These are phyloP conservation scores for Apoda limacodes DNA, from an alignment of 2,888 invertebrate genomes.

Conservation along the genomic window DNA sequence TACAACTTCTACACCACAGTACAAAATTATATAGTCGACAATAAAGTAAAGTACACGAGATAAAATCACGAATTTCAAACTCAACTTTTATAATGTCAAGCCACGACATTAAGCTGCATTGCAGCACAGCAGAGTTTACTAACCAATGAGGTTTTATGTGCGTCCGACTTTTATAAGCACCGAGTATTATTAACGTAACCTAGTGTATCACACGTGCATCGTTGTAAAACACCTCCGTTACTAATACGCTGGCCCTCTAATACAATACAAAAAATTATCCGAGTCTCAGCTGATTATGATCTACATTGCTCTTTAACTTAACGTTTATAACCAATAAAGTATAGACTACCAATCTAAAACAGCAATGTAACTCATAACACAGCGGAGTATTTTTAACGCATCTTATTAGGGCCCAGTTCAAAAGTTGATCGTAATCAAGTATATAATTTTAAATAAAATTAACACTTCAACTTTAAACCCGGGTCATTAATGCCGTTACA, in stretches of 20 bases:
- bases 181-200: slow-evolving; percentile 11
- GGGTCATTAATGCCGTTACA: slow-evolving; percentile 66
- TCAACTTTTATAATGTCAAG: slow-evolving; percentile 41
- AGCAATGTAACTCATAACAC: slow-evolving; percentile 38
- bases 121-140: slow-evolving; percentile 33
- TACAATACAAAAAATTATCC: too few species aligned
- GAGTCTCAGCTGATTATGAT: too few species aligned
- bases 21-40: too few species aligned
- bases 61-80: slow-evolving; percentile 33
- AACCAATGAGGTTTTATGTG: slow-evolving; percentile 25
- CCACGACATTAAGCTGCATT: slow-evolving; percentile 37
- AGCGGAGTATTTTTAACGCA: too few species aligned
- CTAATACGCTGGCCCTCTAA: too few species aligned
- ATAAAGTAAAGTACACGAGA: slow-evolving; percentile 31
- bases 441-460: slow-evolving; percentile 70
- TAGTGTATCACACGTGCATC: too few species aligned
- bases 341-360: slow-evolving; percentile 29
- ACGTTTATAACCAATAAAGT: too few species aligned
- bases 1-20: too few species aligned
- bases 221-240: too few species aligned
- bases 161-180: slow-evolving; percentile 33
- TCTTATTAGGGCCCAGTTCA: slow-evolving; percentile 62
- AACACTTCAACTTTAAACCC: slow-evolving; percentile 69
- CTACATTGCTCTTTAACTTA: too few species aligned
- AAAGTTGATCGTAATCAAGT: slow-evolving; percentile 61